Evolutionary conservation across 2,888 invertebrate genomes (phyloP), one percentile per base, ranked within the genome.

Genomic region (Bombyx huttoni): DNA sequence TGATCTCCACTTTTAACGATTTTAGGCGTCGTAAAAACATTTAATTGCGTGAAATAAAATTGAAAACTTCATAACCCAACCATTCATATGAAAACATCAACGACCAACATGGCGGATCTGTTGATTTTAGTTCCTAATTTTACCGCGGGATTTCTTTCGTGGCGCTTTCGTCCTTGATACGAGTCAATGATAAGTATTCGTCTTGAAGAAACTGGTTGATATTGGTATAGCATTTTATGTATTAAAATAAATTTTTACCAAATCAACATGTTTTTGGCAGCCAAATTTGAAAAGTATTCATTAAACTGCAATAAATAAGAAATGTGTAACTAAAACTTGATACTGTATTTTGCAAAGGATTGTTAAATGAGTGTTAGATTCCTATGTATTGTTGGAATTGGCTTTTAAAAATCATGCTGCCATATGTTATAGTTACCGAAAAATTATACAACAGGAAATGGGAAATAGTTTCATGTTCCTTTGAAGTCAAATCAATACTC

Each of bases 231-330:
- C 40, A 40, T 40, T 7, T 10, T 40, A 40, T 10, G 40, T 40
- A 40, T 40, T 8, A 3, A 40, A 40, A 40, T 10, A 40, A 24
- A 24, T 24, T 24, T 24, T 51, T 54, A 46, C 46, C 34, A 50
- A 50, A 35, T 13, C 46, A 13, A 40, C 49, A 46, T 34, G 33
- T 52, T 45, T 33, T 47, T 49, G 50, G 24, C 24, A 13, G 33
- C 54, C 53, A 40, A 48, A 13, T 34, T 40, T 53, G 48, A 53
- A 24, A 40, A 40, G 40, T 40, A 40, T 40, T 40, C 5, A 40
- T 40, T 40, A 1, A 40, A 40, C 40, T 10, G 12, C 12, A 12
- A 10, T 40, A 10, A 10, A 6, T 40, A 6, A 40, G 7, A 8
- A 40, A 40, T 10, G 3, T 24, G 5, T 24, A 24, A 24, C 5